Evolutionary conservation across 2,113 vertebrate species (phyloP).

Genomic region (Saccopteryx bilineata): DNA sequence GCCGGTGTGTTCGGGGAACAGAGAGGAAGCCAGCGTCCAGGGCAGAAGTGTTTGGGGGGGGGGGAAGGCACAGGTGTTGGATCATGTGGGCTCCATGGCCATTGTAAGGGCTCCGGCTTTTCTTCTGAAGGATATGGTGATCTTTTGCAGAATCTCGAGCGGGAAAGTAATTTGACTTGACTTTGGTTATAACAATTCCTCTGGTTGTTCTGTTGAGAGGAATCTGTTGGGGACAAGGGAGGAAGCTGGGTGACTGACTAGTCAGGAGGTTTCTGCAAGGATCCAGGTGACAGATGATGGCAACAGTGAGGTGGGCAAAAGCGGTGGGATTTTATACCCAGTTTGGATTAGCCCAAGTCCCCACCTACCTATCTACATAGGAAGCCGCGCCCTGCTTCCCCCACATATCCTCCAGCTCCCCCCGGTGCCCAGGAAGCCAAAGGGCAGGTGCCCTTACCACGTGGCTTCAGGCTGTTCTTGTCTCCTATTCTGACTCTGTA

Average conservation of each 20-base stretch:
- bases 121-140: neutral
- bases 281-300: neutral
- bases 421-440: neutral
- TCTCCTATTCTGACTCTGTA: neutral
- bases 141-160: neutral
- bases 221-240: too few species aligned
- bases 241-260: neutral
- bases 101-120: neutral
- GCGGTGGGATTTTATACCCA: neutral
- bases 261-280: neutral
- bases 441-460: neutral
- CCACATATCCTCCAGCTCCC: neutral
- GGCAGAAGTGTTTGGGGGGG: neutral
- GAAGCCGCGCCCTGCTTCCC: neutral
- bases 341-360: neutral
- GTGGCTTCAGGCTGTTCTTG: neutral
- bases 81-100: neutral
- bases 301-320: neutral
- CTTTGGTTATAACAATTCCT: neutral
- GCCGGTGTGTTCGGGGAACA: neutral
- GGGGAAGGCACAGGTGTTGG: neutral
- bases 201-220: neutral
- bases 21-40: neutral
- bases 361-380: accelerated
- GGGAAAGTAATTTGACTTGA: neutral